Evolutionary conservation across 2,888 invertebrate genomes (phyloP).

Genomic region (Petrolisthes cinctipes): DNA sequence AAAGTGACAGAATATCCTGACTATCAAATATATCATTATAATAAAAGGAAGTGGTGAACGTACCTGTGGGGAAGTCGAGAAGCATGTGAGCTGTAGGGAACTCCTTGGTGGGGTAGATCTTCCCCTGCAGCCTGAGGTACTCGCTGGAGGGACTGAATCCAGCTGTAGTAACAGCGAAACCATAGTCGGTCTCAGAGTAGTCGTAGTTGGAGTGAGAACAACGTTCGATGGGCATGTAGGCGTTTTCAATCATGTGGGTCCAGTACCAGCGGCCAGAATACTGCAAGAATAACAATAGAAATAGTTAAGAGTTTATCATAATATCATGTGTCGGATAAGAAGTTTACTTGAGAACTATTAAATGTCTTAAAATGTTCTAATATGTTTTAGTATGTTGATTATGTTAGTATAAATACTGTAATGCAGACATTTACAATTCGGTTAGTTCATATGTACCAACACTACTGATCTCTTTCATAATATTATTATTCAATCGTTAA

Average conservation of each 20-base stretch:
- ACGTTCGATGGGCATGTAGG: conserved; percentile 1
- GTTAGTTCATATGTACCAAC: too few relatives aligned
- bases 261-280: background rate
- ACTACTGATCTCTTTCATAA: too few relatives aligned
- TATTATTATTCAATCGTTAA: too few relatives aligned
- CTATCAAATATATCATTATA: background rate
- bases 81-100: conserved; percentile 43
- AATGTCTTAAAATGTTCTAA: too few relatives aligned
- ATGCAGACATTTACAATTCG: too few relatives aligned
- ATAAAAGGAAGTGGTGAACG: background rate
- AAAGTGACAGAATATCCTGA: background rate
- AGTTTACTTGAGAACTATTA: background rate
- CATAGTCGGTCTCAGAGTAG: background rate
- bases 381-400: too few relatives aligned
- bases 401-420: too few relatives aligned
- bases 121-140: conserved; percentile 17
- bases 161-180: conserved; percentile 36
- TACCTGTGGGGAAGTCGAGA: conserved; percentile 38
- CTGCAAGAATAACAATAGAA: background rate
- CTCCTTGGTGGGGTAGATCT: conserved; percentile 39
- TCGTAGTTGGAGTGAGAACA: background rate
- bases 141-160: conserved; percentile 23
- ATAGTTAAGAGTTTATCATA: background rate
- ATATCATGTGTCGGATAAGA: background rate
- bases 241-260: background rate